These are phyloP conservation scores for Scaptodrosophila lebanonensis DNA, from an alignment of 1,140 invertebrate species.

Conservation along the genomic window DNA sequence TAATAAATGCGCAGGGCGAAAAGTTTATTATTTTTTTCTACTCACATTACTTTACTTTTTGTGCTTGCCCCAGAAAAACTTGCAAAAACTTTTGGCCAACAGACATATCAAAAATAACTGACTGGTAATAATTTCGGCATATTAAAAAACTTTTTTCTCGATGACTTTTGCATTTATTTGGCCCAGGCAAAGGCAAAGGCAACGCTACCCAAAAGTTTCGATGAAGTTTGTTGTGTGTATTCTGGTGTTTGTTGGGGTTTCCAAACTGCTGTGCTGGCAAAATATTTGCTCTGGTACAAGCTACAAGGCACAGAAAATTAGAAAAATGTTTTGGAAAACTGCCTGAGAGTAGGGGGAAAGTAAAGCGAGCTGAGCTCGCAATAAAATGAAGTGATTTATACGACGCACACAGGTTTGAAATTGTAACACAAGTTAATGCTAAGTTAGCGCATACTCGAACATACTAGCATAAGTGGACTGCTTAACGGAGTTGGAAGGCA, in stretches of 20 bases:
- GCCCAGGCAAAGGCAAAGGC: slow-evolving; percentile 20
- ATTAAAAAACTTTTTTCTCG: slow-evolving; percentile 75
- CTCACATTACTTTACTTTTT: slow-evolving; percentile 30
- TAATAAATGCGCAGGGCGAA: slow-evolving; percentile 63
- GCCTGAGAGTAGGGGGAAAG: no score
- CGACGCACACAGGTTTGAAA: no score
- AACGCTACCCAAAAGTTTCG: slow-evolving; percentile 12
- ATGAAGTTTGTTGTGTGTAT: slow-evolving; percentile 23
- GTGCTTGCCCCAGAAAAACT: slow-evolving; percentile 40
- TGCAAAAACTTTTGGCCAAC: slow-evolving; percentile 40
- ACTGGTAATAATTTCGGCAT: slow-evolving; percentile 75
- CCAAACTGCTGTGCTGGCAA: slow-evolving; percentile 48
- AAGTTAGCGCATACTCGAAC: no score
- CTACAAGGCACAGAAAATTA: slow-evolving; percentile 49
- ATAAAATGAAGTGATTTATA: slow-evolving; percentile 68
- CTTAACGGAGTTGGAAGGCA: no score
- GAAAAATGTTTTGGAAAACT: slow-evolving; percentile 60
- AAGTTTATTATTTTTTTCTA: slow-evolving; percentile 59
- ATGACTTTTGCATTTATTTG: slow-evolving; percentile 75
- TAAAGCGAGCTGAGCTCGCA: slow-evolving; percentile 33
- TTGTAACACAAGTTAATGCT: no score
- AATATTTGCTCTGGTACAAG: slow-evolving; percentile 38
- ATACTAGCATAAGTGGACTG: no score
- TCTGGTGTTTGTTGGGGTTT: slow-evolving; percentile 1
- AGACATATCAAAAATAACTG: slow-evolving; percentile 70